phyloP scores from a whole-genome alignment of 1,140 invertebrate genomes.

The Bombus fervidus region DNA sequence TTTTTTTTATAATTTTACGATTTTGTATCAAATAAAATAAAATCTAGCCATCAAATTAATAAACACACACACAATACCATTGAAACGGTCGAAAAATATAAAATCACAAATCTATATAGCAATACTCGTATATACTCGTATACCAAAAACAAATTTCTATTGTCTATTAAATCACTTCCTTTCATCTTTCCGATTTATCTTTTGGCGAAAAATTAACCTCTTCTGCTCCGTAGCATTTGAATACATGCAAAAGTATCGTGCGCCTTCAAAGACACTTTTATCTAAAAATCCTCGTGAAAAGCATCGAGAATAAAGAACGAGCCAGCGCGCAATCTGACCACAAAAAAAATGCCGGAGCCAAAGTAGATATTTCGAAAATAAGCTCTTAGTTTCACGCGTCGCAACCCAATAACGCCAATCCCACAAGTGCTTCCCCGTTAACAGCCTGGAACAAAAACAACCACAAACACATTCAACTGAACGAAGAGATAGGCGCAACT shows the following conservation, averaged over 20 bases:
- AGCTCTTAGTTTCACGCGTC: neutral
- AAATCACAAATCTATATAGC: no score
- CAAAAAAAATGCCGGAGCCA: neutral
- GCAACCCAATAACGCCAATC: neutral
- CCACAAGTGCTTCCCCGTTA: neutral
- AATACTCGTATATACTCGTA: no score
- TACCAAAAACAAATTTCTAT: neutral
- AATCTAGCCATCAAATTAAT: no score
- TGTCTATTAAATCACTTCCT: neutral
- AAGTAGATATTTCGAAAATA: neutral
- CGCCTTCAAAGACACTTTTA: neutral
- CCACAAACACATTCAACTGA: neutral
- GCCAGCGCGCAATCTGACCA: neutral
- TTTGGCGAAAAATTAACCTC: neutral
- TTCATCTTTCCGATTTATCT: neutral
- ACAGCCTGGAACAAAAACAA: neutral
- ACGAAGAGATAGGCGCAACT: neutral
- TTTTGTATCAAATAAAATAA: no score
- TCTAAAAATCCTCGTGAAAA: neutral
- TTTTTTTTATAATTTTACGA: no score
- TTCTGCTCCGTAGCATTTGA: no score
- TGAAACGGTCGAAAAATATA: no score
- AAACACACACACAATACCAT: no score
- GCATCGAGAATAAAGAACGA: neutral
- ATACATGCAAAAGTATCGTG: neutral